Conservation (phyloP, 92 coral and sea anemone genomes). For the Pocillopora grandis region DNA sequence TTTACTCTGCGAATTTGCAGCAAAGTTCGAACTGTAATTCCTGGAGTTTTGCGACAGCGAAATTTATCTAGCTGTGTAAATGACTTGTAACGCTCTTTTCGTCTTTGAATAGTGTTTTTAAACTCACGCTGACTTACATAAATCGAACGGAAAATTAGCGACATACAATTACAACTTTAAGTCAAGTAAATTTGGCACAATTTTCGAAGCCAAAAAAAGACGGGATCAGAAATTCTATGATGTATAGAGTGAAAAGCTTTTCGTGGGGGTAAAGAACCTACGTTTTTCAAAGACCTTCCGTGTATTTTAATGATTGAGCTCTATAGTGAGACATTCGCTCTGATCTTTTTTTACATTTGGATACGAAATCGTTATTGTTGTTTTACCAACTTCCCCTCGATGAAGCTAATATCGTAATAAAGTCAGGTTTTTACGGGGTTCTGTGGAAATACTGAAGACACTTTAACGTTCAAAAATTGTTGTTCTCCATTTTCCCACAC, state of each 20-base stretch:
- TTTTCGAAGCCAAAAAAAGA: not conserved
- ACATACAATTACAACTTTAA: not conserved
- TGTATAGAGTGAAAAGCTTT: not conserved
- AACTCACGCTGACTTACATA: conserved; percentile 32
- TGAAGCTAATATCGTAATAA: not conserved
- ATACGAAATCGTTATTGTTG: not conserved
- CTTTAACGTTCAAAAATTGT: not conserved
- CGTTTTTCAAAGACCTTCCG: conserved; percentile 25
- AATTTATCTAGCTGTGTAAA: conserved; percentile 21
- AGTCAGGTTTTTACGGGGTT: not conserved
- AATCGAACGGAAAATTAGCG: conserved; percentile 15
- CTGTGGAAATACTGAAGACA: not conserved
- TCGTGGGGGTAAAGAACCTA: not conserved
- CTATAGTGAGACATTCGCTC: not conserved
- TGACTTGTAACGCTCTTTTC: conserved; percentile 27
- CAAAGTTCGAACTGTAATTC: not conserved
- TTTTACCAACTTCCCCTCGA: conserved; percentile 1
- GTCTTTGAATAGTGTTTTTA: conserved; percentile 18
- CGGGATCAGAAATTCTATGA: not conserved
- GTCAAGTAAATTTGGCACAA: not conserved
- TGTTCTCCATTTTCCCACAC: not conserved
- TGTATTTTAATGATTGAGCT: conserved; percentile 10
- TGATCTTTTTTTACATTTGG: conserved; percentile 1
- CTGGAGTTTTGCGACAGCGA: not conserved
- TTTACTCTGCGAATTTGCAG: not conserved